Evolutionary conservation across 2,113 vertebrate genomes (phyloP), one percentile per base, ranked within the genome.

Genomic region (Corythornis vintsioides): DNA sequence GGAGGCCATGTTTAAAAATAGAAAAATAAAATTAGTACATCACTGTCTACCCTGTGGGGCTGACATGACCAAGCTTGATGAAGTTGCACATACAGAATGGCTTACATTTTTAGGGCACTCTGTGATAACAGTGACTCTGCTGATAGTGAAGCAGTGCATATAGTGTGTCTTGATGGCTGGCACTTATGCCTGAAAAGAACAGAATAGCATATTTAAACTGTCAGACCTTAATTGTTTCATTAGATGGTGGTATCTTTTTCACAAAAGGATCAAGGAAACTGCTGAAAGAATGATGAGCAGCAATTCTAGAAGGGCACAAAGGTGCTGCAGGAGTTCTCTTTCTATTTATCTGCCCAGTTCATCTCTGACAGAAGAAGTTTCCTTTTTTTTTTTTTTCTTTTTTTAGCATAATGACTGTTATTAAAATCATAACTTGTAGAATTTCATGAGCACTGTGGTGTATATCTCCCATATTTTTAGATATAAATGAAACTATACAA

Each of bases 21-120:
- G 96, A 96, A 91, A 92, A 97, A 97, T 96, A 97, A 97, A 97
- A 98, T 97, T 96, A 98, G 96, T 96, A 95, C 95, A 96, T 87
- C 86, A 65, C 91, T 87, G 92, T 97, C 95, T 97, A 95, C 94
- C 97, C 97, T 82, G 91, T 31, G 80, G 96, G 96, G 88, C 92
- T 97, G 96, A 92, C 95, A 96, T 89, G 96, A 97, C 96, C 96
- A 96, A 95, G 97, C 97, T 97, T 97, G 97, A 97, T 97, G 95
- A 97, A 97, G 88, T 94, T 96, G 93, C 92, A 90, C 87, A 59
- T 69, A 91, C 79, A 96, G 95, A 97, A 97, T 94, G 91, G 94
- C 95, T 97, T 98, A 98, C 98, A 97, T 97, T 98, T 98, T 98
- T 98, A 98, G 97, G 96, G 72, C 97, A 95, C 90, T 98, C 91